Evolutionary conservation across 1,140 invertebrate species (phyloP), one percentile per base, ranked within the genome.

Genomic region (Lasioglossum albipes): DNA sequence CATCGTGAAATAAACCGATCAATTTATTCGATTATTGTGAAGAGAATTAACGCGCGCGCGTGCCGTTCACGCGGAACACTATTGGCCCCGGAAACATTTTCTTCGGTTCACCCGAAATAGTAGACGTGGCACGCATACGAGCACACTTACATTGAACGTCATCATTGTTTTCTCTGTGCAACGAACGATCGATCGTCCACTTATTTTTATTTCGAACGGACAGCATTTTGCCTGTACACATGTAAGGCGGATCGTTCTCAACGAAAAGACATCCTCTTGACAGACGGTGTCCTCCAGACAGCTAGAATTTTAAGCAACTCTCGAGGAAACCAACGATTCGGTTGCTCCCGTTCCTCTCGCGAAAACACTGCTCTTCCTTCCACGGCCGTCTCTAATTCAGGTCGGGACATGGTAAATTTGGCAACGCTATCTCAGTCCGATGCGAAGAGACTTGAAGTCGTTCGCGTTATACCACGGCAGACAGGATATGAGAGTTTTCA

Each of bases 21-120:
- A 84, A 75, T 42, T 65, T 62, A 79, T 82, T 70, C 75, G 41
- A 85, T 82, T 82, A 85, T 70, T 52, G 36, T 68, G 70, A 22
- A 69, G 78, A 73, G 54, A 36, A 73, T 16, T 76, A 64, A 70
- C 27, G 27, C 27, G 27, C 31, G 18, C 71, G 68, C 68, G 82
- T 65, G 84, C 84, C 78, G 82, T 54, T 82, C 84, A 84, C 84
- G 84, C 59, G 82, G 82, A 81, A 74, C 18, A n/a, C 18, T 7
- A 2, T n/a, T 0, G 1, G 3, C 52, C 16, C 1, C 16, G 18
- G 4, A 0, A 57, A 49, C 54, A 49, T 9, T 71, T 52, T 57
- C n/a, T 59, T 52, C 36, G 49, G 62, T 69, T 86, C 31, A 64
- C 80, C 73, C 79, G 77, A 75, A 62, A 80, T 64, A 62, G 31